Conservation (phyloP, 1,140 invertebrate species). For the Musca domestica region DNA sequence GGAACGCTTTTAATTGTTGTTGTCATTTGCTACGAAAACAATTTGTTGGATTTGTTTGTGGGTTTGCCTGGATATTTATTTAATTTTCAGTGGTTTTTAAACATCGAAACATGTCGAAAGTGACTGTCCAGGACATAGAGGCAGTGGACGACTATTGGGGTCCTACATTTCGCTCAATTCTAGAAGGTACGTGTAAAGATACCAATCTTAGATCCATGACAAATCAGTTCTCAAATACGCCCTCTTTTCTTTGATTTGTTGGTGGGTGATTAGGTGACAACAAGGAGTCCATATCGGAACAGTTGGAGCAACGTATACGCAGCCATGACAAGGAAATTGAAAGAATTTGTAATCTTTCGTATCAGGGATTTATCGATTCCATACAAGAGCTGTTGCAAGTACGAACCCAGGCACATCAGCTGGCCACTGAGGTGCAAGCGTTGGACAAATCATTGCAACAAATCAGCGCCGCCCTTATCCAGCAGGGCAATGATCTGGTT, state of each 20-base stretch:
- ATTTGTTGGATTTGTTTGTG: neutral
- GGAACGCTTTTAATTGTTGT: too few species aligned
- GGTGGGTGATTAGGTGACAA: constrained; percentile 37
- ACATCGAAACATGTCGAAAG: constrained; percentile 56
- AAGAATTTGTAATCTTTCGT: constrained; percentile 95
- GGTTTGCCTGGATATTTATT: too few species aligned
- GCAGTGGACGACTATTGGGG: constrained; percentile 88
- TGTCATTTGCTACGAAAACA: too few species aligned
- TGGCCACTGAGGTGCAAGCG: constrained; percentile 72
- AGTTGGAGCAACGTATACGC: constrained; percentile 87
- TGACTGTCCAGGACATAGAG: constrained; percentile 82
- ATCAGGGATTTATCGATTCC: constrained; percentile 96
- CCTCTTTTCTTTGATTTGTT: neutral
- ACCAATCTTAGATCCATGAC: neutral
- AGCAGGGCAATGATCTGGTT: constrained; percentile 72
- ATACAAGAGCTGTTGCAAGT: constrained; percentile 93
- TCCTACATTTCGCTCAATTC: constrained; percentile 80
- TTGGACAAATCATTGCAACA: constrained; percentile 57
- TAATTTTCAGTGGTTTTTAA: too few species aligned
- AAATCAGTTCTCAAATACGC: neutral
- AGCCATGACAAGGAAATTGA: constrained; percentile 98
- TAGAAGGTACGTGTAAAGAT: constrained; percentile 58
- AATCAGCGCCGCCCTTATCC: constrained; percentile 45
- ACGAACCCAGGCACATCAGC: constrained; percentile 82
- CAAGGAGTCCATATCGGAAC: constrained; percentile 59